phyloP scores from a whole-genome alignment of 2,888 invertebrate species.

The Drosophila leonis region DNA sequence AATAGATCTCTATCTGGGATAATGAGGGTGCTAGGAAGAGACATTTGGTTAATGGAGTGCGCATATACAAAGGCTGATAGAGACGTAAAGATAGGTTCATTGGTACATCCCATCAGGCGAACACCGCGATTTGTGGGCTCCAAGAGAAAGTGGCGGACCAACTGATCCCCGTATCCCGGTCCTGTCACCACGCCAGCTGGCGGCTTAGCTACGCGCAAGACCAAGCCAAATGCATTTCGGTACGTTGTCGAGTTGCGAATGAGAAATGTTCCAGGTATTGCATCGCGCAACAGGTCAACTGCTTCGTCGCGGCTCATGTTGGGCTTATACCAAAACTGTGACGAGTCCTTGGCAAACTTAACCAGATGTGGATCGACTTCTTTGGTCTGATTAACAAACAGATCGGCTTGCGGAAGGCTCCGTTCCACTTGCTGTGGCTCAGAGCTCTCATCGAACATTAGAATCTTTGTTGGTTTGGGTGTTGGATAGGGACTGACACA shows the following conservation, averaged over 20 bases:
- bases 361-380: conserved; percentile 95
- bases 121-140: conserved; percentile 99
- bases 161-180: conserved; percentile 89
- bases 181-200: conserved; percentile 88
- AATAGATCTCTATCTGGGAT: conserved; percentile 88
- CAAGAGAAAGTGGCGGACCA: conserved; percentile 98
- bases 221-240: conserved; percentile 95
- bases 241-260: conserved; percentile 94
- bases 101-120: conserved; percentile 95
- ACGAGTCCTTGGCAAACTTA: conserved; percentile 94
- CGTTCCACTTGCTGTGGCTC: background rate
- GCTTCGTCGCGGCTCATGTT: conserved; percentile 98
- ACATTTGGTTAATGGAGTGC: conserved; percentile 98
- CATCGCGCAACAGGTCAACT: conserved; percentile 93
- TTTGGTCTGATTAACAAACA: conserved; percentile 87
- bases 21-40: conserved; percentile 94
- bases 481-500: conserved; percentile 73
- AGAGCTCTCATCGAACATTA: background rate
- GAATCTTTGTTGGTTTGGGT: background rate
- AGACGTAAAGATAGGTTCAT: conserved; percentile 98
- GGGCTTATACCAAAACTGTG: conserved; percentile 98
- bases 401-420: conserved; percentile 4
- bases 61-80: conserved; percentile 98
- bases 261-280: conserved; percentile 96
- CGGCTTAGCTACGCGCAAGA: conserved; percentile 94